Percentiles rank a stretch among this genome's conserved stretches.
These are phyloP conservation scores for Triplophysa dalaica DNA, from an alignment of 2,113 vertebrate species.

Conservation along the genomic window DNA sequence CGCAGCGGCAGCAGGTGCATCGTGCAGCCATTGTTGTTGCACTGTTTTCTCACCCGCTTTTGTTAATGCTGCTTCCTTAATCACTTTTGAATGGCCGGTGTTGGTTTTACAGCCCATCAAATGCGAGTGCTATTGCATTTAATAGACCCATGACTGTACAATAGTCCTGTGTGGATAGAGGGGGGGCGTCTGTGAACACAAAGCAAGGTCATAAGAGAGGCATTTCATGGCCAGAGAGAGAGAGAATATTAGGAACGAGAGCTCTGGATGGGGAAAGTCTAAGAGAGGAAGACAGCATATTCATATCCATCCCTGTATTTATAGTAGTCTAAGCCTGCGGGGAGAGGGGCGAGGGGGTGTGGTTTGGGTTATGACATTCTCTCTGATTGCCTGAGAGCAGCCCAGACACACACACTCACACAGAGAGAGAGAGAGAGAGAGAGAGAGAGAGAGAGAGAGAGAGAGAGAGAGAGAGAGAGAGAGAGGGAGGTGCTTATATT, in stretches of 20 bases:
- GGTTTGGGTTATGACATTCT: constrained; percentile 65
- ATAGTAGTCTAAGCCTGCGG: constrained; percentile 69
- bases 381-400: constrained; percentile 56
- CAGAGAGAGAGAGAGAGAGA: too few relatives aligned
- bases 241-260: constrained; percentile 33
- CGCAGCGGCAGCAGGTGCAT: background rate
- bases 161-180: constrained; percentile 28
- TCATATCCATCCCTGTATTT: constrained; percentile 80
- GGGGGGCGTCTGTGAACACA: constrained; percentile 52
- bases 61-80: constrained; percentile 29
- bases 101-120: constrained; percentile 39
- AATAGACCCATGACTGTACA: constrained; percentile 47
- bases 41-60: constrained; percentile 19
- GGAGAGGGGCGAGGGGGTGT: constrained; percentile 71
- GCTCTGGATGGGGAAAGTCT: constrained; percentile 61
- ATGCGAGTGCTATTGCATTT: constrained; percentile 23
- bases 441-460: too few relatives aligned
- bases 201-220: constrained; percentile 75
- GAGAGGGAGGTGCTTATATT: constrained; percentile 40
- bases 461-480: too few relatives aligned
- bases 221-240: constrained; percentile 54
- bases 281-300: constrained; percentile 74
- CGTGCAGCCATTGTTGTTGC: constrained; percentile 22
- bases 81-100: constrained; percentile 3
- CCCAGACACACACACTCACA: constrained; percentile 50